Conservation (phyloP, 2,113 vertebrate genomes). For the Dromas ardeola region DNA sequence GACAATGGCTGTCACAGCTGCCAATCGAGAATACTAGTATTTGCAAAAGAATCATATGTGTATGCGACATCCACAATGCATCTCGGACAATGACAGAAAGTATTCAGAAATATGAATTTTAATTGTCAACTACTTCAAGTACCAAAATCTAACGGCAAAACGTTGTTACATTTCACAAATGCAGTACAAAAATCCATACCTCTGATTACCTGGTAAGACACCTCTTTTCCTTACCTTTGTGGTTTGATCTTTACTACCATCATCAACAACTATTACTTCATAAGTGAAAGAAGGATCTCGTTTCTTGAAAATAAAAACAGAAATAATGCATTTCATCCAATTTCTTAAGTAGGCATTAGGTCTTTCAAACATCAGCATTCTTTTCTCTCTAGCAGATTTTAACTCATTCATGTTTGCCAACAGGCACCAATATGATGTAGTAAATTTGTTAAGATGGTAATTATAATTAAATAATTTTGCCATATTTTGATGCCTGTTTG, state of each 20-base stretch:
- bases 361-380: not conserved
- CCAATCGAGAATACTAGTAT: not conserved
- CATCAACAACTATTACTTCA: constrained; percentile 93
- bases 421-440: not conserved
- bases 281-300: constrained; percentile 85
- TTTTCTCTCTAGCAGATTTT: not conserved
- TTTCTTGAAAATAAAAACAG: constrained; percentile 78
- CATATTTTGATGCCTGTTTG: not conserved
- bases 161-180: not conserved
- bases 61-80: not conserved
- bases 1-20: not conserved
- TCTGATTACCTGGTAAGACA: not conserved
- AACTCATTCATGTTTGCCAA: not conserved
- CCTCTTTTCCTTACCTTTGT: constrained; percentile 79
- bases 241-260: constrained; percentile 95
- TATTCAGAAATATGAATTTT: not conserved
- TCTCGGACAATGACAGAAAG: not conserved
- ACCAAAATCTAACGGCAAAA: not conserved
- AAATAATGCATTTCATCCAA: not conserved
- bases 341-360: not conserved
- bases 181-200: not conserved
- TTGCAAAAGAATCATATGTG: not conserved
- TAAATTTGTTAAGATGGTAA: not conserved
- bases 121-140: not conserved
- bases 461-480: not conserved